Percentiles rank a stretch among this genome's conserved stretches.
phyloP scores from a whole-genome alignment of 2,113 vertebrate genomes.

The Dipodomys stephensi region DNA sequence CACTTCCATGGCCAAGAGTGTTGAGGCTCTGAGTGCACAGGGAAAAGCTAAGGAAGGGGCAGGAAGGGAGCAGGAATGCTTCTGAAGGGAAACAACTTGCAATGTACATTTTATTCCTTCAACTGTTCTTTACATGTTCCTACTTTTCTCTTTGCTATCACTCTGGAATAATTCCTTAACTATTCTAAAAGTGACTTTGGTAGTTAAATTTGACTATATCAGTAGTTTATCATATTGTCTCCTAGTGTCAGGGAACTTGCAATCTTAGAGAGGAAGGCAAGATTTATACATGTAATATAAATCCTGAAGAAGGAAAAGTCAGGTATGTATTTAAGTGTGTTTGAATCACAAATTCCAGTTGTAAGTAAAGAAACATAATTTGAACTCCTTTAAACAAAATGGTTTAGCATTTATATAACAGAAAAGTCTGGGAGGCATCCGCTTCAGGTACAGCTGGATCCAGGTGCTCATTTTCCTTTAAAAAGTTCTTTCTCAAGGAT shows the following conservation, averaged over 20 bases:
- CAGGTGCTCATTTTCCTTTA: not conserved
- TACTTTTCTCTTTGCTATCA: not conserved
- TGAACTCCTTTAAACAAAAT: conserved; percentile 23
- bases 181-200: not conserved
- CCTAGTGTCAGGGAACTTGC: not conserved
- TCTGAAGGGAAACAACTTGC: not conserved
- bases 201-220: not conserved
- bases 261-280: not conserved
- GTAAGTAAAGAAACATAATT: conserved; percentile 13
- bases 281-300: not conserved
- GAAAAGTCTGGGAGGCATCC: not conserved
- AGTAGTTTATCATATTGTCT: not conserved
- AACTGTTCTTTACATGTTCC: no score
- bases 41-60: no score
- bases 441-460: not conserved
- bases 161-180: not conserved
- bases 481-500: not conserved
- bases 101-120: not conserved
- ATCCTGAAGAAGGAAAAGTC: not conserved
- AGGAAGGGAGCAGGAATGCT: not conserved
- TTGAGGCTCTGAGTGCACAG: not conserved
- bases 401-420: not conserved
- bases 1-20: not conserved
- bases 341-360: not conserved
- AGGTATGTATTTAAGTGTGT: not conserved